A percentile compares a stretch with the other conserved stretches of the same genome.
Conservation (phyloP, 2,888 invertebrate species). For the Acheta domesticus region DNA sequence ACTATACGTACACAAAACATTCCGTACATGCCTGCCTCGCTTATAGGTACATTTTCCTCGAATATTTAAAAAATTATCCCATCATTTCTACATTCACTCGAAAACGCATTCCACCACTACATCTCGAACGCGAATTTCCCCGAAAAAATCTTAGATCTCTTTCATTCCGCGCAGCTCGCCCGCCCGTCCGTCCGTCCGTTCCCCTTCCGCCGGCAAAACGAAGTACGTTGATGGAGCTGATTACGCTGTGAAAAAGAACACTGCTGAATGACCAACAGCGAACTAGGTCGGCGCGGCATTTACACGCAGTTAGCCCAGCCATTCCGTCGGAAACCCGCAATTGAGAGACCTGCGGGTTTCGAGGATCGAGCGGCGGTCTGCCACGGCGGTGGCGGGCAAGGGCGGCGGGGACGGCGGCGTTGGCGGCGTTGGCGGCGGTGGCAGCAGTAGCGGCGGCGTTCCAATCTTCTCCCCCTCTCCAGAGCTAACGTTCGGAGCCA, state of each 20-base stretch:
- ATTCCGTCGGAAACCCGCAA: slow-evolving; percentile 2
- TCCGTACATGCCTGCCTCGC: too few species aligned
- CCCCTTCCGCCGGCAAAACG: neutral
- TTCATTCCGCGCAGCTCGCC: too few species aligned
- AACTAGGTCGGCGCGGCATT: neutral
- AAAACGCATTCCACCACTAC: too few species aligned
- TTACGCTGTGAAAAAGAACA: neutral
- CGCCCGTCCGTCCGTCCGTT: neutral
- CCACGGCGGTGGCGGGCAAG: neutral
- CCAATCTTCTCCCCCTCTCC: neutral
- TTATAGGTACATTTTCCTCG: too few species aligned
- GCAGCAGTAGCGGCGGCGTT: too few species aligned
- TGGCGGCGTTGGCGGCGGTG: too few species aligned
- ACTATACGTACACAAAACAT: too few species aligned
- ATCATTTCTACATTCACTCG: too few species aligned
- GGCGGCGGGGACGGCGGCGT: too few species aligned
- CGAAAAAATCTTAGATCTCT: too few species aligned
- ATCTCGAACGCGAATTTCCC: too few species aligned
- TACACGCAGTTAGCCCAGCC: neutral
- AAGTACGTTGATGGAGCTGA: neutral
- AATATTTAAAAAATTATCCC: too few species aligned
- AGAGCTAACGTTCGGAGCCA: neutral
- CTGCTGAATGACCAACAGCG: neutral
- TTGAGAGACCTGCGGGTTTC: neutral
- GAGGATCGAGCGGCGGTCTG: neutral